phyloP scores from a whole-genome alignment of 2,113 vertebrate species.

The Tragulus kanchil region DNA sequence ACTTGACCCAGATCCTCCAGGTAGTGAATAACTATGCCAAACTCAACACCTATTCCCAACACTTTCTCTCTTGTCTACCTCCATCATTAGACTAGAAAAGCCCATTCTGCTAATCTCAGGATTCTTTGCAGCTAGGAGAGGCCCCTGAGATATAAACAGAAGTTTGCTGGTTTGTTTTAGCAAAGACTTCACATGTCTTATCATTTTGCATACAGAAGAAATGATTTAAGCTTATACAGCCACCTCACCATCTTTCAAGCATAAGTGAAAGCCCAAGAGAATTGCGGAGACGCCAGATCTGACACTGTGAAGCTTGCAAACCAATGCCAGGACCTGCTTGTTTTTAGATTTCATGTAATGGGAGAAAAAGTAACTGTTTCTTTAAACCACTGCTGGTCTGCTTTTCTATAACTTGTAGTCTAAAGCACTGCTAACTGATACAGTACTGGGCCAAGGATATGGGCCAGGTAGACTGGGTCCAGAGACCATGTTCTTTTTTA shows the following conservation, averaged over 20 bases:
- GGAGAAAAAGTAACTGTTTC: background rate
- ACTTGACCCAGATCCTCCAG: background rate
- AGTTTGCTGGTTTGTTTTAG: background rate
- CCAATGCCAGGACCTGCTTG: background rate
- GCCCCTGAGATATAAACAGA: background rate
- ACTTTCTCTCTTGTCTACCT: background rate
- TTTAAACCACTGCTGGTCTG: background rate
- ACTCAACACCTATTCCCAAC: background rate
- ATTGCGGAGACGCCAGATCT: background rate
- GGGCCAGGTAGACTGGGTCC: background rate
- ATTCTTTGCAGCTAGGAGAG: constrained; percentile 14
- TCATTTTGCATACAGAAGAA: background rate
- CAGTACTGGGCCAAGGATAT: background rate
- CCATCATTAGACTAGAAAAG: background rate
- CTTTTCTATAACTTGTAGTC: constrained; percentile 35
- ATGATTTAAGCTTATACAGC: background rate
- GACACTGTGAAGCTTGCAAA: background rate
- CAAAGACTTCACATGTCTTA: background rate
- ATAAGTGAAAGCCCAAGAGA: background rate
- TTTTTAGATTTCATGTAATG: background rate
- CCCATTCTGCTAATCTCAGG: background rate
- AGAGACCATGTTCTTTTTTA: constrained; percentile 1
- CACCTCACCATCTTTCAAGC: background rate
- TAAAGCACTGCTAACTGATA: background rate
- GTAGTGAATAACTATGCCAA: background rate